Base-by-base conservation (phyloP, 2,888 invertebrate species). In the Sinopyrophorus schimmeli region DNA sequence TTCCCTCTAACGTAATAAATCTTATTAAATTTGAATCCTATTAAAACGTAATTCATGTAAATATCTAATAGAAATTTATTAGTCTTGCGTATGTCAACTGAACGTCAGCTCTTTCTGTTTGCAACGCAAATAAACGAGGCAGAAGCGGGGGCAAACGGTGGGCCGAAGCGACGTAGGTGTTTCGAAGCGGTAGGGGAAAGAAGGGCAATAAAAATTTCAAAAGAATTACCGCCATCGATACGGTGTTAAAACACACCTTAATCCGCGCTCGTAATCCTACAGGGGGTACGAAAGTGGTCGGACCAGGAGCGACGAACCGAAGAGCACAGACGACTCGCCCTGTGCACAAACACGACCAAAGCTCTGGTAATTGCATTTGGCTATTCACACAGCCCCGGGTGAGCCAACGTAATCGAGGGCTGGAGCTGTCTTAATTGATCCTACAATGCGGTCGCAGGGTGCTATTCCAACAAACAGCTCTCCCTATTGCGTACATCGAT, bases 291-390 rank as follows among this genome's bases (percentile, higher is more conserved):
- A 12, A 30, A 42, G 32, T 24, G 37, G 17, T 18, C 23, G 42
- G 34, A 42, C 44, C 43, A 34, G 47, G 57, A 52, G 35, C 53
- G 53, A 43, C 52, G 54, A 54, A 53, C 52, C 52, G 51, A 40
- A 50, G 47, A 58, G 50, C 54, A 58, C 61, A 51, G 53, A 57
- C 60, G 57, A 60, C 63, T 63, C 64, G 62, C 62, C 59, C 61
- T 59, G 54, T 61, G 60, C 57, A 61, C 63, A 65, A 67, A 67
- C 65, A 64, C 58, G 50, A 57, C 57, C 63, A 63, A 64, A 65
- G 64, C 65, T 61, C 57, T 60, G 48, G 66, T 67, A 67, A 68
- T 67, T 68, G 65, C 65, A 61, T 67, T 68, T 63, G 64, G 65
- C 64, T 66, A 67, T 68, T 66, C 66, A 63, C 65, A 65, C 64